phyloP scores from a whole-genome alignment of 2,888 invertebrate genomes.

The Ormyrus nitidulus region DNA sequence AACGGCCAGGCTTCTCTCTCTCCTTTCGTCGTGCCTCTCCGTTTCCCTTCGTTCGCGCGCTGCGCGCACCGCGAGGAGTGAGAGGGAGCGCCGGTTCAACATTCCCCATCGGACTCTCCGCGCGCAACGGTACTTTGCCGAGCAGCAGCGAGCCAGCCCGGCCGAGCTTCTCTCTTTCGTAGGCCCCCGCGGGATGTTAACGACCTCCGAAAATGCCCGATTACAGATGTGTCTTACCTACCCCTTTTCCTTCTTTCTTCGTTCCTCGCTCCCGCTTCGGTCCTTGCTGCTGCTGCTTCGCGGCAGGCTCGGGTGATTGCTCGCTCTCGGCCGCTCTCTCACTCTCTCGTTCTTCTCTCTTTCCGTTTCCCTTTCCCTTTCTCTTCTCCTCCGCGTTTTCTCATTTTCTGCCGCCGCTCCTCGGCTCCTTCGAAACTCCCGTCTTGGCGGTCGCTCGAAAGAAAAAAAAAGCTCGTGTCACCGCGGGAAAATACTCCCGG shows the following conservation, averaged over 20 bases:
- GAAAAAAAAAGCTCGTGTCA: no score
- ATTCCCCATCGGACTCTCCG: conserved; percentile 68
- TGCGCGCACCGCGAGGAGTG: background rate
- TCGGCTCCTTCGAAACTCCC: conserved; percentile 20
- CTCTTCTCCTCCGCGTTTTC: conserved; percentile 49
- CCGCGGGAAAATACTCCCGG: conserved; percentile 27
- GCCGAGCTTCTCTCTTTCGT: background rate
- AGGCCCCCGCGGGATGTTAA: conserved; percentile 68
- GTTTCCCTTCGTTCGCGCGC: conserved; percentile 56
- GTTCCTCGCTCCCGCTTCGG: conserved; percentile 40
- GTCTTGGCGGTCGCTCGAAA: background rate
- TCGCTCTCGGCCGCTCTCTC: conserved; percentile 23
- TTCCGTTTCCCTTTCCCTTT: conserved; percentile 56
- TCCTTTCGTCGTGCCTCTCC: conserved; percentile 54
- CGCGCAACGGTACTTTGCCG: conserved; percentile 72
- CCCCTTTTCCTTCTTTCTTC: conserved; percentile 37
- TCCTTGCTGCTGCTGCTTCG: conserved; percentile 20
- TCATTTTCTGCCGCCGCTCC: conserved; percentile 42
- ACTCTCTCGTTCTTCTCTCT: conserved; percentile 40
- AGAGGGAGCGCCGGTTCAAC: conserved; percentile 62
- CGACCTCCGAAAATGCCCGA: conserved; percentile 72
- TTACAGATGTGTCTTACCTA: conserved; percentile 19
- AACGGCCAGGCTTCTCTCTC: conserved; percentile 61
- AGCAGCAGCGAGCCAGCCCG: no score
- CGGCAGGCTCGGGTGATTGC: background rate